Conservation (phyloP, 1,140 invertebrate genomes). For the Mylabris phalerata region DNA sequence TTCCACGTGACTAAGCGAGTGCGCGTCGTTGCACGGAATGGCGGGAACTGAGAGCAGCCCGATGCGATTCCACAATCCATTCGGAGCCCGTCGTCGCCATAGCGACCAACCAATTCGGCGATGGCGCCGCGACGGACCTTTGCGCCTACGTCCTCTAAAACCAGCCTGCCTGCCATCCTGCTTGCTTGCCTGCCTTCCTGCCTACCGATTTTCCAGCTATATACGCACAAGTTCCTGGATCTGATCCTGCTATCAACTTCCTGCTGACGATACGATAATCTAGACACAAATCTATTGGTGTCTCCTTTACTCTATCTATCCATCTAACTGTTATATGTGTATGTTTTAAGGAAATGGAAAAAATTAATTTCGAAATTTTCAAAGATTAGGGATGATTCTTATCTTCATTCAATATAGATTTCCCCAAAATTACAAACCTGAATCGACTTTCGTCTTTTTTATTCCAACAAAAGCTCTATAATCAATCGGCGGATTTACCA, state of each 20-base stretch:
- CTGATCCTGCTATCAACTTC: background rate
- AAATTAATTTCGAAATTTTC: too few relatives aligned
- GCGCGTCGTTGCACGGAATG: constrained; percentile 35
- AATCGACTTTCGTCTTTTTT: too few relatives aligned
- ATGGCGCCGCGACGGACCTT: constrained; percentile 33
- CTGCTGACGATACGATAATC: background rate
- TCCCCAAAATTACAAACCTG: too few relatives aligned
- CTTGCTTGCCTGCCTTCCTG: background rate
- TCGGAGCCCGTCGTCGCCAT: constrained; percentile 29
- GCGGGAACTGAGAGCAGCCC: constrained; percentile 29
- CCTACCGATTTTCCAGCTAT: background rate
- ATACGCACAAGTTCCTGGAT: background rate
- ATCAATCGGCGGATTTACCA: too few relatives aligned
- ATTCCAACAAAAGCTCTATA: too few relatives aligned
- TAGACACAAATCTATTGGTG: background rate
- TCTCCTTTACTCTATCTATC: too few relatives aligned
- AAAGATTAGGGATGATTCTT: too few relatives aligned
- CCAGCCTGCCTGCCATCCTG: constrained; percentile 1
- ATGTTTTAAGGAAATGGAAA: too few relatives aligned
- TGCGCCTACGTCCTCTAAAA: constrained; percentile 8
- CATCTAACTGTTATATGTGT: too few relatives aligned
- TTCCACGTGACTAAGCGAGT: constrained; percentile 35
- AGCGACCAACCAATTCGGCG: constrained; percentile 30
- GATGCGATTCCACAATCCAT: constrained; percentile 10
- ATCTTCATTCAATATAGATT: too few relatives aligned